A percentile compares a stretch with the other conserved stretches of the same genome.
Conservation (phyloP, 2,888 invertebrate species). For the Drosophila pegasa region DNA sequence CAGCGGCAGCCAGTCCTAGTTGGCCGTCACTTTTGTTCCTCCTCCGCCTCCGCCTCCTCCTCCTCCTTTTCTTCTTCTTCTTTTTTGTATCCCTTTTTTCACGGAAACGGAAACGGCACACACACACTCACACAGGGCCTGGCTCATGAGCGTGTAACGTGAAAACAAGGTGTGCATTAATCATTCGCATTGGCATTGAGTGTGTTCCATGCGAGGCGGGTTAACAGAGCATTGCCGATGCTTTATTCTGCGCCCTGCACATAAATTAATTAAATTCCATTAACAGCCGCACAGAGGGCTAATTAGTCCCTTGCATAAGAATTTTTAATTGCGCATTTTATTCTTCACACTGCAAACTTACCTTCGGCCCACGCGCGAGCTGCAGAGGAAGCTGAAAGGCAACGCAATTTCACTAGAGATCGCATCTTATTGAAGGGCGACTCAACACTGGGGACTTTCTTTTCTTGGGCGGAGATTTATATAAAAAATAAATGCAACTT, state of each 20-base stretch:
- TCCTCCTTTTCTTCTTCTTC: too few species aligned
- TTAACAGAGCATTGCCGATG: background rate
- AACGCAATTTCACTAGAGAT: background rate
- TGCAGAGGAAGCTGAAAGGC: background rate
- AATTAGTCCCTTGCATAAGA: background rate
- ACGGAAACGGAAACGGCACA: conserved; percentile 65
- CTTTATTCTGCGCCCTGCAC: conserved; percentile 1
- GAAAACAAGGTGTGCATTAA: conserved; percentile 19
- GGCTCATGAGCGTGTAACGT: conserved; percentile 2
- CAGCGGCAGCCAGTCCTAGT: conserved; percentile 35
- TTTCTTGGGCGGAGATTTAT: too few species aligned
- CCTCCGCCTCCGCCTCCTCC: too few species aligned
- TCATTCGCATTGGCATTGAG: conserved; percentile 37
- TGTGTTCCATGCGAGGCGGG: conserved; percentile 1
- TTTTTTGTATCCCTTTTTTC: conserved; percentile 8
- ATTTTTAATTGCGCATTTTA: background rate
- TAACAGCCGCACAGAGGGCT: background rate
- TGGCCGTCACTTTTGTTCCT: conserved; percentile 49
- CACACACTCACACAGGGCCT: conserved; percentile 22
- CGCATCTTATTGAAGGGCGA: too few species aligned
- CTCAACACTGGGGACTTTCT: too few species aligned
- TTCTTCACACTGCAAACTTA: background rate
- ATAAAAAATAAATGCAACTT: too few species aligned
- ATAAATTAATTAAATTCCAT: conserved; percentile 26
- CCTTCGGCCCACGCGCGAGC: too few species aligned